Evolutionary conservation across 2,113 vertebrate species (phyloP), one percentile per base, ranked within the genome.

Genomic region (Oostethus manadensis): DNA sequence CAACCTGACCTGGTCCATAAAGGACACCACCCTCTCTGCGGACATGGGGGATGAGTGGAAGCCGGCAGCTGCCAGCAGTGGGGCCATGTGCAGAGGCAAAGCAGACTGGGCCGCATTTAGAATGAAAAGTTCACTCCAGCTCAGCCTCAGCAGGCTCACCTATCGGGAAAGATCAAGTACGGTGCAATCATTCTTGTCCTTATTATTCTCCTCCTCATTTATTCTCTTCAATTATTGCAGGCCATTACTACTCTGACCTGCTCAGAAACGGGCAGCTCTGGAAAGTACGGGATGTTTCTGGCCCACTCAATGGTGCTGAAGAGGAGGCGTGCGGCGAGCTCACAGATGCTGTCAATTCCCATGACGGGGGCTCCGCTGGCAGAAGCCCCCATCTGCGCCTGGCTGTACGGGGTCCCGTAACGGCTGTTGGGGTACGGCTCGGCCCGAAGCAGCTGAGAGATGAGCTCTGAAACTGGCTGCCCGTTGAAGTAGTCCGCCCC

Each of bases 251-350:
- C 4, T 58, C 79, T 60, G 29, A 83, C 86, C 81, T 99, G 96
- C 78, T 99, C 96, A 0, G 94, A 92, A 2, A 96, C 91, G 0
- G 94, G 94, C 18, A 99, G 86, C 26, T 97, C 95, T 0, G 93
- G 94, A 76, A 98, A 98, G 70, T 93, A 97, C 0, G 96, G 96
- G 60, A 98, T 96, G 75, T 94, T 96, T 0, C 95, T 87, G 0
- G 94, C 93, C 95, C 96, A 99, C 76, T 98, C 95, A 38, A 99
- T 95, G 2, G 94, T 94, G 88, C 95, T 97, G 90, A 98, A 98
- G 71, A 98, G 94, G 9, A 98, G 91, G 42, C 96, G 88, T 4
- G 96, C 96, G 0, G 96, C 96, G 86, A 98, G 82, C 89, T 98
- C 96, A 26, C 96, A 98, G 89, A 98, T 96, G 83, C 94, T 98